Evolutionary conservation across 2,888 invertebrate species (phyloP).

Genomic region (Mesorhabditis sp.): DNA sequence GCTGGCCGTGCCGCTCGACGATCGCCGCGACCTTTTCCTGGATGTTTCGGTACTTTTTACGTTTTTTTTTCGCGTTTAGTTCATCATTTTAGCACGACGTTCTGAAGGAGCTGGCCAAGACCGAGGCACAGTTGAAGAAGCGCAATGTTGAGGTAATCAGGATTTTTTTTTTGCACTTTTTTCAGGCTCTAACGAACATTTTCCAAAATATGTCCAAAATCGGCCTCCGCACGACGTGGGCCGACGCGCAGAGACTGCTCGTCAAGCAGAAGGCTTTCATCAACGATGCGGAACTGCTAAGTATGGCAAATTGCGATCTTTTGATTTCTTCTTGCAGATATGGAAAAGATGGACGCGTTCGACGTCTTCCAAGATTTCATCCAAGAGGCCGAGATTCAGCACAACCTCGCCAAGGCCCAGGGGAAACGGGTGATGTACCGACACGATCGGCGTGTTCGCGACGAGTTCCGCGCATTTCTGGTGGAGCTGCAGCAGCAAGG

Average conservation of each 20-base stretch:
- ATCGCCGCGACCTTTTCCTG: slow-evolving; percentile 90
- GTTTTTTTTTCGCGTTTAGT: neutral
- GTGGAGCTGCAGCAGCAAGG: slow-evolving; percentile 80
- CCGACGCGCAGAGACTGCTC: slow-evolving; percentile 90
- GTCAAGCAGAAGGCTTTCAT: slow-evolving; percentile 88
- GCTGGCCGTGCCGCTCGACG: slow-evolving; percentile 84
- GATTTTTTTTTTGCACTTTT: too few relatives aligned
- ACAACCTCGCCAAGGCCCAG: slow-evolving; percentile 69
- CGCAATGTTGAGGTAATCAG: slow-evolving; percentile 76
- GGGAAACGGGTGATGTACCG: slow-evolving; percentile 67
- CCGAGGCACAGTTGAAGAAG: slow-evolving; percentile 81
- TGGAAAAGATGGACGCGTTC: slow-evolving; percentile 99
- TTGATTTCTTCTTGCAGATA: slow-evolving; percentile 62
- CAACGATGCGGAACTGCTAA: slow-evolving; percentile 78
- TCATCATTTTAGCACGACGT: neutral
- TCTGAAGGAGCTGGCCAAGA: slow-evolving; percentile 58
- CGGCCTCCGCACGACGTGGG: slow-evolving; percentile 86
- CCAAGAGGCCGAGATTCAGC: slow-evolving; percentile 72
- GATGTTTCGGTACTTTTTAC: slow-evolving; percentile 71
- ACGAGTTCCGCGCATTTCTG: slow-evolving; percentile 75
- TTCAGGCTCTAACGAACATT: slow-evolving; percentile 85
- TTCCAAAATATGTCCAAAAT: slow-evolving; percentile 88
- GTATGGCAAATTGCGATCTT: slow-evolving; percentile 58
- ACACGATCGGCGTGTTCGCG: slow-evolving; percentile 89
- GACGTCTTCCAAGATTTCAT: slow-evolving; percentile 98